Percentiles rank a stretch among this genome's conserved stretches.
These are phyloP conservation scores for Zootermopsis nevadensis DNA, from an alignment of 2,888 invertebrate species.

Conservation along the genomic window DNA sequence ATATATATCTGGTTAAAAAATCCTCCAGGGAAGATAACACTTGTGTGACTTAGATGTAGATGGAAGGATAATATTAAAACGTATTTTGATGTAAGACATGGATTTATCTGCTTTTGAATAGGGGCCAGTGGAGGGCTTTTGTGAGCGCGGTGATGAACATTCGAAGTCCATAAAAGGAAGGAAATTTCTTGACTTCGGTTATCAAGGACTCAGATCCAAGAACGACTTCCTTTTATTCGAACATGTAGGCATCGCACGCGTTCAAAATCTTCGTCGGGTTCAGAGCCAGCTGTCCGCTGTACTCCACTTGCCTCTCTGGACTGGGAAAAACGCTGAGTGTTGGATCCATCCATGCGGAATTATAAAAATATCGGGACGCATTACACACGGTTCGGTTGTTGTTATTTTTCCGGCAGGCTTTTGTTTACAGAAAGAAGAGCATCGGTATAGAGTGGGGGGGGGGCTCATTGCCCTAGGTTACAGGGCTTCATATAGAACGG, in stretches of 20 bases:
- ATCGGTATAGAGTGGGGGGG: slow-evolving; percentile 35
- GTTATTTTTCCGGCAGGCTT: slow-evolving; percentile 44
- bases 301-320: slow-evolving; percentile 35
- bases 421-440: slow-evolving; percentile 44
- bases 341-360: slow-evolving; percentile 39
- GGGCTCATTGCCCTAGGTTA: slow-evolving; percentile 31
- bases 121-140: no score
- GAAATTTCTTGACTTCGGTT: not conserved
- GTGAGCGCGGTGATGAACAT: no score
- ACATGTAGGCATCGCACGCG: not conserved
- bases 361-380: slow-evolving; percentile 41
- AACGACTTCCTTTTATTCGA: not conserved
- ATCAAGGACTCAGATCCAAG: no score
- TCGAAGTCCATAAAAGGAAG: no score
- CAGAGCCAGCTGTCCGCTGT: not conserved
- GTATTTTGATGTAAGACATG: no score
- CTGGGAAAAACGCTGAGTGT: slow-evolving; percentile 42
- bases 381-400: slow-evolving; percentile 42
- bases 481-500: slow-evolving; percentile 31
- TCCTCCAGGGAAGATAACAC: no score
- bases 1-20: no score
- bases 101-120: no score
- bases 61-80: no score
- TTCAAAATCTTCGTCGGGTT: not conserved
- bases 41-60: no score